Base-by-base conservation (phyloP, 2,797 vertebrate genomes). In the Coregonus ussuriensis region DNA sequence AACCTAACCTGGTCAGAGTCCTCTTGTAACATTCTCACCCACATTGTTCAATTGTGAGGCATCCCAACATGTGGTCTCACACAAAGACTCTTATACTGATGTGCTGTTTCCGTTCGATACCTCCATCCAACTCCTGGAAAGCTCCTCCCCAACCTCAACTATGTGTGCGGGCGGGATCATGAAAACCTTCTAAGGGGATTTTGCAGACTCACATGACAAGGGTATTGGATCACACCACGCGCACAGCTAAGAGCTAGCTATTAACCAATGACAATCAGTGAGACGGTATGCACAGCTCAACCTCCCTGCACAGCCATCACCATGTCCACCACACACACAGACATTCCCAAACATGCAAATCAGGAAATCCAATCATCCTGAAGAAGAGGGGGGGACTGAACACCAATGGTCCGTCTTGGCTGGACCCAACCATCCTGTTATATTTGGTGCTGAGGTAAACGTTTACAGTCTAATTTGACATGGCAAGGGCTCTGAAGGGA, bases 381-480 rank as follows among this genome's bases (percentile, higher is more conserved):
- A 31, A n/a, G 16, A 65, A n/a, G 25, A 25, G 25, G 25, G 25
- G 25, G 25, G 25, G 25, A 25, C 25, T 25, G 25, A 47, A 31
- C 41, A 47, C 72, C 72, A 62, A 70, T 4, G n/a, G 15, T 63
- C 71, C 3, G 29, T 75, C 47, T 66, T 41, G 41, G 47, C 37
- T 15, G 33, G 52, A 62, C 41, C 3, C 41, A 0, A 47, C 70
- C 75, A 6, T 73, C 59, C 33, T 11, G 37, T 75, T 69, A 63
- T 56, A 56, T 77, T 75, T n/a, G 37, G 76, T 35, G 75, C 75
- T 18, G 75, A 76, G 75, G 81, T 74, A 31, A 78, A 80, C 16
- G 70, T 82, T 88, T 82, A 85, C 69, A n/a, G 70, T 72, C 54
- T 86, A 78, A 87, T 87, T 84, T 74, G 78, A 85, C 86, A 84